Evolutionary conservation across 2,888 invertebrate species (phyloP).

Genomic region (Tiphia femorata): DNA sequence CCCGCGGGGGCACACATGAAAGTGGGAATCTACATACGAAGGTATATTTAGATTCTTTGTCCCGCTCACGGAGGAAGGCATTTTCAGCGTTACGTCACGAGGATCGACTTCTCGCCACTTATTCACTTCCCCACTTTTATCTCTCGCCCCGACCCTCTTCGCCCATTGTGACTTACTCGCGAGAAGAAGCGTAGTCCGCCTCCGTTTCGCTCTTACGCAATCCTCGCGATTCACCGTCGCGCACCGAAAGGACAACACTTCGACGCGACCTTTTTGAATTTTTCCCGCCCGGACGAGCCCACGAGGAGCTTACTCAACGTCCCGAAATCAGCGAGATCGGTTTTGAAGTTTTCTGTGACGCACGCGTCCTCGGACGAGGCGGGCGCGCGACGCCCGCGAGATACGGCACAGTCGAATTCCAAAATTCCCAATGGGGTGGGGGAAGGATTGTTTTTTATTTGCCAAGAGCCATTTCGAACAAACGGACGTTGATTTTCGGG

Average conservation of each 20-base stretch:
- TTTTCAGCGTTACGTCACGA: background rate
- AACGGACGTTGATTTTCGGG: too few species aligned
- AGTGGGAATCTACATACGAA: background rate
- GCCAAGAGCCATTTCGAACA: background rate
- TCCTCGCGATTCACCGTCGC: too few species aligned
- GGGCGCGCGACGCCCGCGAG: too few species aligned
- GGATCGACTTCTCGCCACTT: background rate
- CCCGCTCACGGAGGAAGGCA: background rate
- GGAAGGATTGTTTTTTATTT: slow-evolving; percentile 1
- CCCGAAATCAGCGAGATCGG: background rate
- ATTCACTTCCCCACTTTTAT: background rate
- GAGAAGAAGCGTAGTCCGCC: too few species aligned
- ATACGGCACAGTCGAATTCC: background rate
- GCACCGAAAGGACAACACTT: too few species aligned
- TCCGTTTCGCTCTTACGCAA: too few species aligned
- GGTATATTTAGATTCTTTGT: slow-evolving; percentile 1
- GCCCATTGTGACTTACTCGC: too few species aligned
- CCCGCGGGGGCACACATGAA: background rate
- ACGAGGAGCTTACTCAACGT: background rate
- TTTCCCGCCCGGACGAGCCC: background rate
- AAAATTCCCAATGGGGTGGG: background rate
- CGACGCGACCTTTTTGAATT: too few species aligned
- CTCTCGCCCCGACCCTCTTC: too few species aligned
- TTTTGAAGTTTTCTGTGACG: background rate
- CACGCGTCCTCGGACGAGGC: too few species aligned